phyloP scores from a whole-genome alignment of 2,113 vertebrate genomes.

The Lonchura striata region DNA sequence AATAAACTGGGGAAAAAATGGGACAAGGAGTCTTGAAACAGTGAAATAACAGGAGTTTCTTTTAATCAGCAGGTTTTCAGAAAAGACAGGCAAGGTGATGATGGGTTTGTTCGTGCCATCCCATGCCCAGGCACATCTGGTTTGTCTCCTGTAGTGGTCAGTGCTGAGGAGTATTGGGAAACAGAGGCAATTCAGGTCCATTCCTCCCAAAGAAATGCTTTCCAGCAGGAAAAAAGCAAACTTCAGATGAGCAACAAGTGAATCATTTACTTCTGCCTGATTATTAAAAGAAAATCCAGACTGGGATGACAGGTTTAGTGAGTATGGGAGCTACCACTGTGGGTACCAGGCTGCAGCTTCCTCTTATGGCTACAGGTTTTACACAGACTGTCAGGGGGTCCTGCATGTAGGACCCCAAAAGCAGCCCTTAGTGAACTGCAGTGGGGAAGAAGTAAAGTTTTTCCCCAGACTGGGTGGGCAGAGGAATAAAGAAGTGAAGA shows the following conservation, averaged over 20 bases:
- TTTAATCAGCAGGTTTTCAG: not conserved
- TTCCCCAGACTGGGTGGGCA: not conserved
- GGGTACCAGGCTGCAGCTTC: not conserved
- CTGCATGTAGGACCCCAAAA: not conserved
- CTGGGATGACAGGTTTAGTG: slow-evolving; percentile 43
- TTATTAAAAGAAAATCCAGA: not conserved
- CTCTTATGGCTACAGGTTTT: rapidly evolving
- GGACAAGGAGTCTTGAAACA: not conserved
- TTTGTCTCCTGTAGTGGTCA: not conserved
- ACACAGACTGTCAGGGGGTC: not conserved
- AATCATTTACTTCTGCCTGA: slow-evolving; percentile 18
- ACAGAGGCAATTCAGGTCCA: not conserved
- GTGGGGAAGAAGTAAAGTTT: not conserved
- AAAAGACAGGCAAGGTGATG: not conserved
- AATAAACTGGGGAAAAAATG: not conserved
- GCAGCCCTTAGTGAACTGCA: not conserved
- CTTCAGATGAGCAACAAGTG: slow-evolving; percentile 8
- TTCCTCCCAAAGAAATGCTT: not conserved
- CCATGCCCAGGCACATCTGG: not conserved
- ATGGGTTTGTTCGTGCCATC: not conserved
- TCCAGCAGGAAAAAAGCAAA: not conserved
- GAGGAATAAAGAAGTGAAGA: not conserved
- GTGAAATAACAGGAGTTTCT: not conserved
- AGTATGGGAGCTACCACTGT: not conserved
- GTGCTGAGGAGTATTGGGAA: not conserved